Conservation (phyloP, 2,113 vertebrate genomes). For the Isichthys henryi region DNA sequence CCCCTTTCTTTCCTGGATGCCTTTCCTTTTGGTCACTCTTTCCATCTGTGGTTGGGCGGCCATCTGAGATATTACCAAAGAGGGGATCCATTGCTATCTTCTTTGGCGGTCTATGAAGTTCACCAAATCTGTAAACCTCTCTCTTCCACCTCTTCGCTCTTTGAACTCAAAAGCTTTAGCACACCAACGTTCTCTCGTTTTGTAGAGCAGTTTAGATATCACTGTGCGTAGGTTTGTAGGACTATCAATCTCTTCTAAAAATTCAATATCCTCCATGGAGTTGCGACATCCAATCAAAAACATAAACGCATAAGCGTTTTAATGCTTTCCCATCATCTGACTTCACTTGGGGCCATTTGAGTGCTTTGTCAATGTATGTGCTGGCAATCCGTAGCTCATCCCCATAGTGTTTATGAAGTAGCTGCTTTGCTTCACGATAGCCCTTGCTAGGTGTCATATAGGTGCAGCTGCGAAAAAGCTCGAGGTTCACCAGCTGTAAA, state of each 20-base stretch:
- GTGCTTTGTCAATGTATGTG: slow-evolving; percentile 10
- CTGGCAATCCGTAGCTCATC: slow-evolving; percentile 1
- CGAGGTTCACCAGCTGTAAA: slow-evolving; percentile 13
- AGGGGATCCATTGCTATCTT: background rate
- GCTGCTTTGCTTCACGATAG: slow-evolving; percentile 16
- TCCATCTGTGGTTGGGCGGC: no score
- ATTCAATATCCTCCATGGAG: background rate
- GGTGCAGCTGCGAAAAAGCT: slow-evolving; percentile 15
- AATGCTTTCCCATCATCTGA: slow-evolving; percentile 6
- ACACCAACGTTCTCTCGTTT: background rate
- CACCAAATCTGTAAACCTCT: background rate
- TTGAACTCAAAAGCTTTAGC: background rate
- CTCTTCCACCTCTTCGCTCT: background rate
- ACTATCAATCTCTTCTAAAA: background rate
- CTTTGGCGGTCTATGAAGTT: background rate
- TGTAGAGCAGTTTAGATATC: background rate
- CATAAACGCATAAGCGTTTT: background rate
- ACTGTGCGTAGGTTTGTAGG: background rate
- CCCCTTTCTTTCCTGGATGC: no score
- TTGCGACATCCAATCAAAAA: background rate
- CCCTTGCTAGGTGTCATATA: slow-evolving; percentile 10
- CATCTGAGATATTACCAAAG: background rate
- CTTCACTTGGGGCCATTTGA: slow-evolving; percentile 22
- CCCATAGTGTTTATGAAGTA: slow-evolving; percentile 15
- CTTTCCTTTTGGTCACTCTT: no score